Conservation (phyloP, 1,140 invertebrate genomes). For the Chironomus striatipennis region DNA sequence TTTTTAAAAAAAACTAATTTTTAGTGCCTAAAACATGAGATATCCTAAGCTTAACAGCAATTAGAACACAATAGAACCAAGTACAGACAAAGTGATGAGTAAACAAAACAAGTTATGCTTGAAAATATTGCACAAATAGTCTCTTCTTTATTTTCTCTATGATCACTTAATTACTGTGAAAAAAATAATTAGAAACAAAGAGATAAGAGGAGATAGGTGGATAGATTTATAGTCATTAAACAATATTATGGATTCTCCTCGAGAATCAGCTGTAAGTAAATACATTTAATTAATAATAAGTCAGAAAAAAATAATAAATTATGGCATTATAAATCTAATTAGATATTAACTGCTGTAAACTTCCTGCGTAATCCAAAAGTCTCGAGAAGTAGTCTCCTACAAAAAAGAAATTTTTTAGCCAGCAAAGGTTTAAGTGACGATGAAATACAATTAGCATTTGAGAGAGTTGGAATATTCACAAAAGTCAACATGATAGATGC, state of each 20-base stretch:
- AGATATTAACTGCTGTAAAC: slow-evolving; percentile 77
- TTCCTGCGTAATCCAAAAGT: slow-evolving; percentile 81
- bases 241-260: not conserved
- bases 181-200: too few species aligned
- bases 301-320: not conserved
- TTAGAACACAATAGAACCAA: too few species aligned
- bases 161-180: too few species aligned
- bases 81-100: too few species aligned
- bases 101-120: too few species aligned
- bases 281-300: not conserved
- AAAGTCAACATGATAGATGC: slow-evolving; percentile 31
- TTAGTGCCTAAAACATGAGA: too few species aligned
- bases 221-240: too few species aligned
- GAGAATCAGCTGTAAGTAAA: not conserved
- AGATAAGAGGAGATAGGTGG: too few species aligned
- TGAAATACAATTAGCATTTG: slow-evolving; percentile 66
- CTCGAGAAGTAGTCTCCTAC: slow-evolving; percentile 55
- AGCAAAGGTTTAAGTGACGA: slow-evolving; percentile 70
- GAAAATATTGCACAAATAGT: too few species aligned
- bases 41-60: too few species aligned
- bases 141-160: too few species aligned
- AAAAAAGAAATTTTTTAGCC: slow-evolving; percentile 70
- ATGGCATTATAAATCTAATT: slow-evolving; percentile 23
- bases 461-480: slow-evolving; percentile 46
- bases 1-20: too few species aligned